Evolutionary conservation across 2,888 invertebrate genomes (phyloP), one percentile per base, ranked within the genome.

Genomic region (Phaedon cochleariae): DNA sequence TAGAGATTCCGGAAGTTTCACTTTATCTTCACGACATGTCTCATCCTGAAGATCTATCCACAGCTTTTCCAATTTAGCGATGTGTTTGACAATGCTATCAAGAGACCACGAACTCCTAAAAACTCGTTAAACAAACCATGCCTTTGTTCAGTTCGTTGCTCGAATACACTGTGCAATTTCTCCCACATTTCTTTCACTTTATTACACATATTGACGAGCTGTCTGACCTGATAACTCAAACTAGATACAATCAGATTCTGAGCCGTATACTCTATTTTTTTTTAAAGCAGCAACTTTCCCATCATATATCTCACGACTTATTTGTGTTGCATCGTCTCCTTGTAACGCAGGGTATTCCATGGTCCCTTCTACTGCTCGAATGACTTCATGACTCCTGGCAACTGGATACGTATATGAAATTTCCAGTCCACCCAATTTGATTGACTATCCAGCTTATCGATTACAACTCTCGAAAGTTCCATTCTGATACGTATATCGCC

Each of bases 1-100:
- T 10, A 59, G 22, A 15, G 37, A 52, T 6, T 20, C 26, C 7
- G 52, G 52, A 17, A 59, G 21, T 10, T 59, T 31, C n/a, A 52
- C 46, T 31, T 37, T 21, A 22, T 22, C 34, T 17, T 37, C 46
- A n/a, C 51, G 31, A 7, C 49, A 51, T 18, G 37, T 49, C 10
- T 59, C 49, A n/a, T 51, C 59, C 22, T 59, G 49, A 12, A 59
- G 22, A 26, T 58, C 46, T 48, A 29, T 20, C 20, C 48, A 52
- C n/a, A 52, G 29, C 10, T n/a, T 34, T 26, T 60, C 41, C 15
- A 52, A 17, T 15, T 41, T 53, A 1, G 29, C 22, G 4, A 53
- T 46, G 26, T 60, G 52, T 29, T 45, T 53, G 10, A 53, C 53
- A 26, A 60, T 41, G 18, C 52, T 26, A 34, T 59, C 49, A 12